Conservation (phyloP, 1,140 invertebrate species). For the Diabrotica virgifera region DNA sequence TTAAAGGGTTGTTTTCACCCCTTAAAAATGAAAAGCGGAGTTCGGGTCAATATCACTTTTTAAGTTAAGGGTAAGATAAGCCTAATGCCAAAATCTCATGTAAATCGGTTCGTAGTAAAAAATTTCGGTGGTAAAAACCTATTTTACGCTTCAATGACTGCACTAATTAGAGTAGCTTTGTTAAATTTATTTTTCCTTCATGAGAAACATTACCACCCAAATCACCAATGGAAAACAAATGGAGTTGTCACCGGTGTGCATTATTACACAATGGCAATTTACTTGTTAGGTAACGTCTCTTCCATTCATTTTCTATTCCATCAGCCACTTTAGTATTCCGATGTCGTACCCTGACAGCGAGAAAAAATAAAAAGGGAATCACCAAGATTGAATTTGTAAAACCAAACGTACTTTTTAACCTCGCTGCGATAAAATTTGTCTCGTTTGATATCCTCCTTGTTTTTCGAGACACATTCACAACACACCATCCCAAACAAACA, state of each 20-base stretch:
- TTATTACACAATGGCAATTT: not conserved
- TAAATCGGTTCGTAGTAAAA: no score
- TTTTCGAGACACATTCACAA: not conserved
- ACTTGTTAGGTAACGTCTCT: not conserved
- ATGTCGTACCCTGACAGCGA: not conserved
- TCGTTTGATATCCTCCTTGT: not conserved
- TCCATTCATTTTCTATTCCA: not conserved
- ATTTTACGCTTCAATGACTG: no score
- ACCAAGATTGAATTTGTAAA: not conserved
- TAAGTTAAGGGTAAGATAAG: no score
- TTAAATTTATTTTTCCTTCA: no score
- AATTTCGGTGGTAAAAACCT: no score
- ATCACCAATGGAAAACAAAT: no score
- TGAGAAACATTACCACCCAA: no score
- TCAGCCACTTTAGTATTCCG: not conserved
- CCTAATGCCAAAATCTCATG: no score
- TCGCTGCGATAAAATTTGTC: not conserved
- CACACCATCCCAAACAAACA: conserved; percentile 2
- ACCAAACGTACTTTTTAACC: conserved; percentile 2
- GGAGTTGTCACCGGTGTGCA: not conserved
- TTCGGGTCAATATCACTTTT: no score
- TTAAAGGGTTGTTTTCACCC: no score
- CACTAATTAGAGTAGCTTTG: no score
- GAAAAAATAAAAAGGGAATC: conserved; percentile 1
- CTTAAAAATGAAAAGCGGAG: no score